Conservation (phyloP, 2,888 invertebrate genomes). For the Acanthoscelides obtectus region DNA sequence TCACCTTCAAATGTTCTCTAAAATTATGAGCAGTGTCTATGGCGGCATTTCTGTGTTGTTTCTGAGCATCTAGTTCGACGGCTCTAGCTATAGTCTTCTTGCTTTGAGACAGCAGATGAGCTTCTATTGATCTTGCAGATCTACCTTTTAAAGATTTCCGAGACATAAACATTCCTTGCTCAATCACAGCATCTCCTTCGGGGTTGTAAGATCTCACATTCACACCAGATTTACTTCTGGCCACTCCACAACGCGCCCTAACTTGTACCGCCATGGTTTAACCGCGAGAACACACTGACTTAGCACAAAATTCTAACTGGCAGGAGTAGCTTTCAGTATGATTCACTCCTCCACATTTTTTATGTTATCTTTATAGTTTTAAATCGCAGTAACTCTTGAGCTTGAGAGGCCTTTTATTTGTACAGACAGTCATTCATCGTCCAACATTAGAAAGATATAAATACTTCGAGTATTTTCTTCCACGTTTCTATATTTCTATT, state of each 20-base stretch:
- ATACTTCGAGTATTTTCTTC: conserved; percentile 32
- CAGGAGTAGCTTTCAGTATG: conserved; percentile 45
- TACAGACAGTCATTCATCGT: conserved; percentile 66
- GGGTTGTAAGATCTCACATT: conserved; percentile 46
- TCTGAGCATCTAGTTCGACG: conserved; percentile 44
- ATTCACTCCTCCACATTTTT: conserved; percentile 22
- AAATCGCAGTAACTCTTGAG: conserved; percentile 63
- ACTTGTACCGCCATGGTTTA: conserved; percentile 62
- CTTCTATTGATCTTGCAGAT: conserved; percentile 52
- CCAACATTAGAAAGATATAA: conserved; percentile 61
- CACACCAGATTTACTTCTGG: not conserved
- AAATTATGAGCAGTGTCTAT: conserved; percentile 34
- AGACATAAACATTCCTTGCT: conserved; percentile 42
- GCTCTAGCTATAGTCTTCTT: conserved; percentile 50
- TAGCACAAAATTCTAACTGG: not conserved
- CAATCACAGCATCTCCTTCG: conserved; percentile 45
- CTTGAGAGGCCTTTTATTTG: conserved; percentile 59
- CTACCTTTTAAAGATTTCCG: conserved; percentile 53
- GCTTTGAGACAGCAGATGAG: conserved; percentile 59
- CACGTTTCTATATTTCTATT: conserved; percentile 68
- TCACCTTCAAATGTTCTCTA: conserved; percentile 41
- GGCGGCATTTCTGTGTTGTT: conserved; percentile 27
- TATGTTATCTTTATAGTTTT: conserved; percentile 63
- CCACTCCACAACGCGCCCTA: conserved; percentile 31
- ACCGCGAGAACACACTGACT: conserved; percentile 52